phyloP scores from a whole-genome alignment of 2,113 vertebrate genomes.

The Galbula dea region DNA sequence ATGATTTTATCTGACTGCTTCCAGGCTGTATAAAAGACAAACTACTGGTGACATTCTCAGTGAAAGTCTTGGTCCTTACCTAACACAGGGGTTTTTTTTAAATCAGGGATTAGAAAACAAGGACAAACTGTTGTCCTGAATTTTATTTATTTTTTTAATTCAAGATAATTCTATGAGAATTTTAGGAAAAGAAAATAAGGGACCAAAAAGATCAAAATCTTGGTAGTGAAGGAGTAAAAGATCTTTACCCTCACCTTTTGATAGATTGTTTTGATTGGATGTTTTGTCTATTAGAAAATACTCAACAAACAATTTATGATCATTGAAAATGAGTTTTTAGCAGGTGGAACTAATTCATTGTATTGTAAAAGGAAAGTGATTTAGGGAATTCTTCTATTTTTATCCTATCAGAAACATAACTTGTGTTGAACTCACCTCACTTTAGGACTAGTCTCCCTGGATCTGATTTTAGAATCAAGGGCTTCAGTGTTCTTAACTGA shows the following conservation, averaged over 20 bases:
- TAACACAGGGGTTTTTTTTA: background rate
- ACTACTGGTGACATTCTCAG: fast-evolving
- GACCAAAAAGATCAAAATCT: background rate
- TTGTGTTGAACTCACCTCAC: background rate
- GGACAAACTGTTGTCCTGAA: background rate
- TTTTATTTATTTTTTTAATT: background rate
- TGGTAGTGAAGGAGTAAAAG: background rate
- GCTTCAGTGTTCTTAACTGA: background rate
- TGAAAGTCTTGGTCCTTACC: background rate
- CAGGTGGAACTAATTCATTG: constrained; percentile 3
- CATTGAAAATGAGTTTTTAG: constrained; percentile 5
- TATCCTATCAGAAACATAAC: background rate
- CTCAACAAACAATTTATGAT: background rate
- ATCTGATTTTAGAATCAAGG: background rate
- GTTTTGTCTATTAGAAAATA: background rate
- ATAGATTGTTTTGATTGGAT: background rate
- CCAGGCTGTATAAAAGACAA: background rate
- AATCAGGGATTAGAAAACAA: background rate
- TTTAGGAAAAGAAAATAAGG: background rate
- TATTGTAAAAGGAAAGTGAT: background rate
- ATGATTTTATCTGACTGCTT: background rate
- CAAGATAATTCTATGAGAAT: background rate
- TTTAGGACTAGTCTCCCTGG: background rate
- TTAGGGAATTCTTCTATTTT: background rate
- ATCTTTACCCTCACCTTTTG: background rate